Evolutionary conservation across 2,888 invertebrate species (phyloP).

Genomic region (Cartodere bifasciata): DNA sequence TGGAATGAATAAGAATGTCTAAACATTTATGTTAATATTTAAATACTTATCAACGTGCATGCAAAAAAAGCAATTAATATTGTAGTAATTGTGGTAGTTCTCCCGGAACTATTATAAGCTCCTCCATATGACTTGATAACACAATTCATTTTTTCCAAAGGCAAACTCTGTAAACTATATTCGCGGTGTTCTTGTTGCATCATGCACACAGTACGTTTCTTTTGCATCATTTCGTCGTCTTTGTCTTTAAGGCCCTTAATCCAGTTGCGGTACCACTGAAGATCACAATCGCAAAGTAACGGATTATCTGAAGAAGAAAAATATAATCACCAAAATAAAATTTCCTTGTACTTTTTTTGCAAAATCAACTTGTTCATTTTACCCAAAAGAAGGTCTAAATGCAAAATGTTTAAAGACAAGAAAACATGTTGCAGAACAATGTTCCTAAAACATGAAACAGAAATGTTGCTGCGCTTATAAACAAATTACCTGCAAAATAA

Average conservation of each 20-base stretch:
- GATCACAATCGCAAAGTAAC: constrained; percentile 73
- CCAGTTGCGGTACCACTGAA: constrained; percentile 81
- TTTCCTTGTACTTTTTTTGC: no score
- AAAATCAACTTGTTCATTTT: no score
- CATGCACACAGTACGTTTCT: constrained; percentile 71
- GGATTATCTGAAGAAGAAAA: constrained; percentile 61
- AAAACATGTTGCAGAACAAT: no score
- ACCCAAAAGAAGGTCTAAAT: no score
- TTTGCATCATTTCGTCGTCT: constrained; percentile 80
- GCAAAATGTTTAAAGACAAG: no score
- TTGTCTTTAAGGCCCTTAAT: constrained; percentile 63
- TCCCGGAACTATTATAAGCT: constrained; percentile 2
- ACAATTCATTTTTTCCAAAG: constrained; percentile 73
- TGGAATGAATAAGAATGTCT: no score
- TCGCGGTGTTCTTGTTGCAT: constrained; percentile 72
- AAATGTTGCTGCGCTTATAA: no score
- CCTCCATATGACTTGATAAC: constrained; percentile 42
- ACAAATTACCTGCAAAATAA: no score
- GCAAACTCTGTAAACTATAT: constrained; percentile 70
- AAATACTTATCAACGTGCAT: constrained; percentile 19
- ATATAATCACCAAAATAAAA: neutral
- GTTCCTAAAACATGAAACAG: no score
- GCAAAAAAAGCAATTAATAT: constrained; percentile 15
- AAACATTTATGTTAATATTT: no score
- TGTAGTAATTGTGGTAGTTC: constrained; percentile 10